Conservation (phyloP, 2,888 invertebrate species). For the Notodonta ziczac region DNA sequence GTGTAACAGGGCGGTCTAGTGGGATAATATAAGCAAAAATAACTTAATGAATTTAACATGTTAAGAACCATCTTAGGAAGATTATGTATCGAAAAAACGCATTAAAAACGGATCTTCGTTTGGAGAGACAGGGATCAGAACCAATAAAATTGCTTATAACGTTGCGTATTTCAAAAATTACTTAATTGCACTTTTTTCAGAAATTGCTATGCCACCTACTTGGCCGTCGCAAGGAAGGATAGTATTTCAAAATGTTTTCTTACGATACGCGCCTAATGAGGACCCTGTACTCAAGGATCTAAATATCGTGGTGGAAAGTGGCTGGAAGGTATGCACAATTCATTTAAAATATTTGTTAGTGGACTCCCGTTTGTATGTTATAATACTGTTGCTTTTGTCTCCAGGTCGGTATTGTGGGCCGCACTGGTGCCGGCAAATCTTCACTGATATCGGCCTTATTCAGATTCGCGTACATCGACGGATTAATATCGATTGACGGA, state of each 20-base stretch:
- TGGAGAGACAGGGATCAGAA: no score
- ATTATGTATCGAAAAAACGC: no score
- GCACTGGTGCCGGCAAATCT: constrained; percentile 91
- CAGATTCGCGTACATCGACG: constrained; percentile 86
- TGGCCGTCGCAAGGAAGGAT: constrained; percentile 88
- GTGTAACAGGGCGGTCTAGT: no score
- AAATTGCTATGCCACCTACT: constrained; percentile 76
- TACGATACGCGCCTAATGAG: constrained; percentile 86
- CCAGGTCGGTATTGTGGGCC: constrained; percentile 87
- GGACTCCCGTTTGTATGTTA: no score
- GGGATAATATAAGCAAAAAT: no score
- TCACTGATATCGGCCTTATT: constrained; percentile 89
- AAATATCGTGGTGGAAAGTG: constrained; percentile 68
- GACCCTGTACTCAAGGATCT: constrained; percentile 85
- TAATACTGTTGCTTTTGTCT: constrained; percentile 6
- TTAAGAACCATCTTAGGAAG: no score
- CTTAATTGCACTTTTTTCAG: constrained; percentile 47
- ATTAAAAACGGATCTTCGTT: no score
- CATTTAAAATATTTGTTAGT: not conserved
- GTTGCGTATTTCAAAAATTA: no score
- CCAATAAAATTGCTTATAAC: no score
- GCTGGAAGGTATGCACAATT: constrained; percentile 69
- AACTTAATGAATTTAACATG: no score
- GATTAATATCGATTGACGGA: constrained; percentile 87
- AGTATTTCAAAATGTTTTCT: constrained; percentile 82